Base-by-base conservation (phyloP, 2,797 vertebrate genomes). In the Chelidonichthys spinosus region DNA sequence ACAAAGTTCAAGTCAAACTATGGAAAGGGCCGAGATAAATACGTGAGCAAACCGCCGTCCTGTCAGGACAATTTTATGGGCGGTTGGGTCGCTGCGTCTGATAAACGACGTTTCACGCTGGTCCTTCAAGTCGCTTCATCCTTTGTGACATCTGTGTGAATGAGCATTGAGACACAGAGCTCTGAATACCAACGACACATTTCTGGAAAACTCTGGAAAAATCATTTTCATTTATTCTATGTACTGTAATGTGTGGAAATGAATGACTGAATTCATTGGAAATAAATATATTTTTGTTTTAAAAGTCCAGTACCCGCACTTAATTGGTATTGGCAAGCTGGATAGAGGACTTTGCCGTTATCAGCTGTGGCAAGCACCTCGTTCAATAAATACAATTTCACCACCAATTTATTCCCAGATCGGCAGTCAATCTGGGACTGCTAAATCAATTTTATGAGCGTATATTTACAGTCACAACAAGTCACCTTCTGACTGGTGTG, bases 31-130 rank as follows among this genome's bases (percentile, higher is more conserved):
- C 37, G 50, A 81, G 33, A 81, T 53, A 47, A 64, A 74, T 18
- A 62, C 9, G 35, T 36, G 46, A 42, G 66, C 64, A 68, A 76
- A 78, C 60, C 8, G 67, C 56, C 25, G 33, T 60, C 63, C 59
- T 83, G 78, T 82, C 71, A 75, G 67, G 32, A 66, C 77, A 7
- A 76, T 73, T 82, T 78, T 75, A 50, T 69, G 72, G 81, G 44
- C 79, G 11, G 74, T 67, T 78, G 46, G 2, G 5, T 76, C 64
- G 25, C 59, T 11, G 59, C 44, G 61, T 69, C 52, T 80, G 60
- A 82, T 79, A 39, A 75, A 85, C 85, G 53, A 71, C 40, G 37
- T 76, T 70, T 83, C 77, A 70, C 63, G 37, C 60, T 44, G 44
- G 43, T 80, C 70, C 73, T 74, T 86, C 63, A 74, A 66, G 71